These are phyloP conservation scores for Smittia sp. DNA, from an alignment of 2,888 invertebrate species.

Conservation along the genomic window DNA sequence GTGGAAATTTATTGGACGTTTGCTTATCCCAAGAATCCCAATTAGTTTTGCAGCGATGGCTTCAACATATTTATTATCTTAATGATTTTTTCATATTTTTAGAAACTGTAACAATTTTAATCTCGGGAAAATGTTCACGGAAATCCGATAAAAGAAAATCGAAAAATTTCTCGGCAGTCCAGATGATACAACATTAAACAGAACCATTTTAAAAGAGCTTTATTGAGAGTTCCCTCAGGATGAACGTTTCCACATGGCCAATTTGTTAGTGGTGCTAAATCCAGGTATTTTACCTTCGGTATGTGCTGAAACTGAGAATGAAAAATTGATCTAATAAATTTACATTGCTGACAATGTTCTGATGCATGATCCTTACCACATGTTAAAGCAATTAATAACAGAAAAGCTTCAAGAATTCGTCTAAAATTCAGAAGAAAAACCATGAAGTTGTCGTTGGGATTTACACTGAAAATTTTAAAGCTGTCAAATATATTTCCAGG, in stretches of 20 bases:
- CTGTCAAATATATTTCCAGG: no score
- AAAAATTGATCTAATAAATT: conserved; percentile 29
- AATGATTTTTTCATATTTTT: no score
- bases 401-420: not conserved
- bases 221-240: conserved; percentile 11
- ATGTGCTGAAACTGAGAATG: conserved; percentile 6
- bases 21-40: not conserved
- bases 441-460: no score
- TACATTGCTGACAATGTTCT: not conserved
- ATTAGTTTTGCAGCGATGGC: not conserved
- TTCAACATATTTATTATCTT: not conserved
- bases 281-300: not conserved
- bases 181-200: not conserved
- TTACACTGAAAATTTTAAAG: no score
- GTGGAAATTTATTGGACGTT: conserved; percentile 15
- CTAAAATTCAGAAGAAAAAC: no score
- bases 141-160: no score
- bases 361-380: not conserved
- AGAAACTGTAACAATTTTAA: no score
- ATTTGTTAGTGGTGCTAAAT: conserved; percentile 15
- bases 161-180: not conserved
- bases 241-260: conserved; percentile 26
- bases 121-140: no score
- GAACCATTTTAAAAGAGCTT: not conserved
- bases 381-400: not conserved